Percentiles rank a stretch among this genome's conserved stretches.
These are phyloP conservation scores for Scolopax mira DNA, from an alignment of 2,113 vertebrate genomes.

Conservation along the genomic window DNA sequence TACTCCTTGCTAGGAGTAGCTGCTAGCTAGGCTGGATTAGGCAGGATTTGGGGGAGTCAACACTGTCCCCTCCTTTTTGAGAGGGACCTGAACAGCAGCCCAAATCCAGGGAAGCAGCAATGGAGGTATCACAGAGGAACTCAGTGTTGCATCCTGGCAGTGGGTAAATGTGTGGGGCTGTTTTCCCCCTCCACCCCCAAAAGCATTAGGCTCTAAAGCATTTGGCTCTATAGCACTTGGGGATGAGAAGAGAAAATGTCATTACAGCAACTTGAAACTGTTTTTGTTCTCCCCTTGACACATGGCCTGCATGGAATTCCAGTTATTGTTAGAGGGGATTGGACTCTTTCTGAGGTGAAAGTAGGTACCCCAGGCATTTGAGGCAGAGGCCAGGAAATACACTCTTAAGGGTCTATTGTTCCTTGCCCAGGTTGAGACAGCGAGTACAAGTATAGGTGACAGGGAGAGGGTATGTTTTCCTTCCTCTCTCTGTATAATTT, in stretches of 20 bases:
- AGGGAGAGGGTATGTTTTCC: neutral
- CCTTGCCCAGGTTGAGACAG: neutral
- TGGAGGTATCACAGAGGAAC: neutral
- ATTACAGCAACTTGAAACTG: neutral
- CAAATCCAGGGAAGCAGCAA: neutral
- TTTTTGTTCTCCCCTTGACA: neutral
- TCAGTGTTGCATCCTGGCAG: neutral
- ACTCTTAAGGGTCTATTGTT: neutral
- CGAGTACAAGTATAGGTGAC: neutral
- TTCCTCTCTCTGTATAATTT: neutral
- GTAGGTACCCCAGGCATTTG: neutral
- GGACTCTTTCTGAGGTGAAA: neutral
- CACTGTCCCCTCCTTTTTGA: neutral
- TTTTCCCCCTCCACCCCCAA: neutral
- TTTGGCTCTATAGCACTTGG: neutral
- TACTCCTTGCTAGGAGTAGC: slow-evolving; percentile 14
- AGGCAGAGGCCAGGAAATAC: neutral
- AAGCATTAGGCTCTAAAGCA: accelerated
- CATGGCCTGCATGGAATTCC: neutral
- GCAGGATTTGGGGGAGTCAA: neutral
- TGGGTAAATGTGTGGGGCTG: neutral
- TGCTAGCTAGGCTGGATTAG: neutral
- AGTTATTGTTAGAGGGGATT: neutral
- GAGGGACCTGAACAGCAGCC: neutral
- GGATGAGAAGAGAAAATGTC: neutral